These are phyloP conservation scores for Phylloscopus collybita DNA, from an alignment of 2,797 vertebrate genomes.

Conservation along the genomic window DNA sequence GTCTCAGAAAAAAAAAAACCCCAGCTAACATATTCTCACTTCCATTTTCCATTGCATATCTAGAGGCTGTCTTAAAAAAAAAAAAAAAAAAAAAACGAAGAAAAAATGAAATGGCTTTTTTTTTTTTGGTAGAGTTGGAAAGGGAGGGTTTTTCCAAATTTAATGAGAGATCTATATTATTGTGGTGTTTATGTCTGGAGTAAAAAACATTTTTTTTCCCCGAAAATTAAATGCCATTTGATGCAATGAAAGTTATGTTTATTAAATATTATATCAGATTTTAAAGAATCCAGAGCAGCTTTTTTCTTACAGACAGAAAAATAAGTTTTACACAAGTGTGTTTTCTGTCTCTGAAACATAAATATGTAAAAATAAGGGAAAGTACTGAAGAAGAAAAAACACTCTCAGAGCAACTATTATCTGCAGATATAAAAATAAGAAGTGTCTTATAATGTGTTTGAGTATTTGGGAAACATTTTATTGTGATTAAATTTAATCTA, in stretches of 20 bases:
- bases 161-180: background rate
- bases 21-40: background rate
- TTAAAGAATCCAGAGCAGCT: background rate
- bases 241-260: background rate
- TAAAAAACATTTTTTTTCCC: background rate
- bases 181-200: fast-evolving
- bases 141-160: fast-evolving
- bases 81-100: background rate
- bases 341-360: background rate
- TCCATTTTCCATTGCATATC: background rate
- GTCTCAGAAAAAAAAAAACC: background rate
- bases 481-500: background rate
- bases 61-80: background rate
- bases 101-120: background rate
- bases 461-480: background rate
- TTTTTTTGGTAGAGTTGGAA: background rate
- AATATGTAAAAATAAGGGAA: background rate
- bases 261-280: background rate
- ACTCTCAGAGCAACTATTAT: background rate
- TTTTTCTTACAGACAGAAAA: background rate
- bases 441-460: background rate
- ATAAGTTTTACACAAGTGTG: background rate
- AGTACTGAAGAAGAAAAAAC: background rate
- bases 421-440: background rate
- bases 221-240: background rate